A percentile compares a stretch with the other conserved stretches of the same genome.
Evolutionary conservation across 2,113 vertebrate genomes (phyloP).

Genomic region (Dolichotis patagonum): DNA sequence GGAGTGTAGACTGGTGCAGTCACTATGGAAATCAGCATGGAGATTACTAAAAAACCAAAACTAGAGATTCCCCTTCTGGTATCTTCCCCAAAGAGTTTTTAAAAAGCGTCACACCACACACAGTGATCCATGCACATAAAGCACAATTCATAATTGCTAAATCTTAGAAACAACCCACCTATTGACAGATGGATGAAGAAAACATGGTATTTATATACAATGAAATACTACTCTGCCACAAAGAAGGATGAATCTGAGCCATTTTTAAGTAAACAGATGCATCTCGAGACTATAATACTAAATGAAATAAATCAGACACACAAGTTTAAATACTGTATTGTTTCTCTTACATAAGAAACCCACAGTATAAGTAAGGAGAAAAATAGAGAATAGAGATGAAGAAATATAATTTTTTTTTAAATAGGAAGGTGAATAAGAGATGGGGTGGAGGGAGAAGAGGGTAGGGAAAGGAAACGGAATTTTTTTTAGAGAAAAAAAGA

Average conservation of each 20-base stretch:
- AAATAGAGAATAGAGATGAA: background rate
- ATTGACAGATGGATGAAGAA: background rate
- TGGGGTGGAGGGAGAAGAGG: background rate
- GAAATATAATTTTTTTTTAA: background rate
- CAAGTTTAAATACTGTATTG: background rate
- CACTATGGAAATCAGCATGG: background rate
- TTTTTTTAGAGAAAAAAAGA: no score
- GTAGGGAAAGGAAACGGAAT: no score
- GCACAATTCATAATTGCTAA: no score
- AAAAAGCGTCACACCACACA: background rate
- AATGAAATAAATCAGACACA: background rate
- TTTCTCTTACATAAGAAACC: background rate
- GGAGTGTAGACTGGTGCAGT: background rate
- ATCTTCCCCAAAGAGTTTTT: background rate
- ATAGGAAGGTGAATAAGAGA: background rate
- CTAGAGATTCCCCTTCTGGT: background rate
- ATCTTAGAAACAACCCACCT: background rate
- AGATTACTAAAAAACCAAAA: background rate
- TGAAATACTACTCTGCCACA: background rate
- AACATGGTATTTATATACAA: background rate
- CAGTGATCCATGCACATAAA: background rate
- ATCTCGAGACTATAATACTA: background rate
- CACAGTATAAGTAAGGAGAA: background rate
- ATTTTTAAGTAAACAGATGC: background rate
- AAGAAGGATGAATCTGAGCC: background rate